These are phyloP conservation scores for Phallusia fumigata DNA, from an alignment of 23 tunicate genomes.

Conservation along the genomic window DNA sequence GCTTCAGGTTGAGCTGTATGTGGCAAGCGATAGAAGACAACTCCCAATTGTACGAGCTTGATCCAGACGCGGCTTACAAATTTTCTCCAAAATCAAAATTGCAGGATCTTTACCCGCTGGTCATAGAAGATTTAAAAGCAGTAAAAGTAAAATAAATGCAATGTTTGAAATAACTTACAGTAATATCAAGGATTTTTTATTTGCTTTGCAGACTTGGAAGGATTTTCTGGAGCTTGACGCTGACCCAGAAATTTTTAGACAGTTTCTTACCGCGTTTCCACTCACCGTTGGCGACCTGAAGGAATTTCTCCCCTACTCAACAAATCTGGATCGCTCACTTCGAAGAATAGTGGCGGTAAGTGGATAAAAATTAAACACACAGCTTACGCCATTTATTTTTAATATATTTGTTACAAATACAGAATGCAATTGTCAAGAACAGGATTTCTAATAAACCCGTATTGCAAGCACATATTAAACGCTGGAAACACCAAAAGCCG, in stretches of 20 bases:
- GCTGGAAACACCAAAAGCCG: constrained; percentile 5
- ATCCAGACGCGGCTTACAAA: constrained; percentile 3
- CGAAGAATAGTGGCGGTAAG: constrained; percentile 36
- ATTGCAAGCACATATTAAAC: background rate
- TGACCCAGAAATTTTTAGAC: constrained; percentile 40
- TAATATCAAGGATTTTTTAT: background rate
- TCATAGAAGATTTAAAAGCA: background rate
- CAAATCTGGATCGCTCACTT: constrained; percentile 31
- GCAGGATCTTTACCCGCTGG: constrained; percentile 29
- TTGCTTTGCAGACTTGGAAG: constrained; percentile 32
- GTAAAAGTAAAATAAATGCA: background rate
- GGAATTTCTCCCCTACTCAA: constrained; percentile 33
- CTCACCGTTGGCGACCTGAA: constrained; percentile 39
- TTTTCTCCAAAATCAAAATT: constrained; percentile 20
- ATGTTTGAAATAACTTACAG: background rate
- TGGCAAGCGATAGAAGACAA: constrained; percentile 60
- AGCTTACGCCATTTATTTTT: background rate
- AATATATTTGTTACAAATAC: background rate
- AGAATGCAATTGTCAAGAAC: background rate
- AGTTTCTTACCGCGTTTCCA: constrained; percentile 24
- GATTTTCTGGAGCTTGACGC: constrained; percentile 40
- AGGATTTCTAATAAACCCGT: background rate
- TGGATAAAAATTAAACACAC: background rate
- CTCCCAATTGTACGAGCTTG: constrained; percentile 23
- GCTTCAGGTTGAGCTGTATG: constrained; percentile 47